phyloP scores from a whole-genome alignment of 2,797 vertebrate genomes.

The Crypturellus tataupa region DNA sequence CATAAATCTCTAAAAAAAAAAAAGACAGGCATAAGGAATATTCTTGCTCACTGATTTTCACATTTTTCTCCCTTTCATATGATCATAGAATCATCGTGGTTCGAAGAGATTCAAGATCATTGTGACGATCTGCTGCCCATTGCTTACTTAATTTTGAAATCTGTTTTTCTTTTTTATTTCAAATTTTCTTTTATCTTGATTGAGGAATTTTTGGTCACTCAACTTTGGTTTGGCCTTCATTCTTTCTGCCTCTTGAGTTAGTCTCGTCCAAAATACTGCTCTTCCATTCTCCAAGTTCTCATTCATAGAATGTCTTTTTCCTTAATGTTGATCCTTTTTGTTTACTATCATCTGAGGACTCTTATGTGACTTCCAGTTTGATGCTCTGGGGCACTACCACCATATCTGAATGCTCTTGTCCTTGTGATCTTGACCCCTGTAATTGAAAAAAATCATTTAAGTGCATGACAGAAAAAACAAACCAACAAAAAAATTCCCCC shows the following conservation, averaged over 20 bases:
- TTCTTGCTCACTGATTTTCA: not conserved
- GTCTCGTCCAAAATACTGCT: not conserved
- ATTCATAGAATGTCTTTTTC: not conserved
- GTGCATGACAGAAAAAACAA: not conserved
- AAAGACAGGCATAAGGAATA: not conserved
- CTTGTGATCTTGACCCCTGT: not conserved
- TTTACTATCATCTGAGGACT: not conserved
- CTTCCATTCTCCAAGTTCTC: not conserved
- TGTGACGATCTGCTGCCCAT: not conserved
- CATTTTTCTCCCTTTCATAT: not conserved
- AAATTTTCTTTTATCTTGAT: not conserved
- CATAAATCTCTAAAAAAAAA: not conserved
- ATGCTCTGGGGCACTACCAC: not conserved
- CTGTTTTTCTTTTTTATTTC: not conserved
- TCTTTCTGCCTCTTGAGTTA: constrained; percentile 7
- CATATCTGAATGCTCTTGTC: not conserved
- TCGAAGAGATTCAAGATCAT: no score
- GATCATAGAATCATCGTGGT: no score
- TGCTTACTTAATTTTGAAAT: not conserved
- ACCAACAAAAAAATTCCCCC: not conserved
- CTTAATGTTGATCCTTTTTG: not conserved
- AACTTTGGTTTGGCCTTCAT: not conserved
- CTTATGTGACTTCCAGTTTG: not conserved
- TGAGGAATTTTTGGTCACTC: not conserved
- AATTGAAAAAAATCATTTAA: constrained; percentile 16